These are phyloP conservation scores for Panurus biarmicus DNA, from an alignment of 2,113 vertebrate genomes.

Conservation along the genomic window DNA sequence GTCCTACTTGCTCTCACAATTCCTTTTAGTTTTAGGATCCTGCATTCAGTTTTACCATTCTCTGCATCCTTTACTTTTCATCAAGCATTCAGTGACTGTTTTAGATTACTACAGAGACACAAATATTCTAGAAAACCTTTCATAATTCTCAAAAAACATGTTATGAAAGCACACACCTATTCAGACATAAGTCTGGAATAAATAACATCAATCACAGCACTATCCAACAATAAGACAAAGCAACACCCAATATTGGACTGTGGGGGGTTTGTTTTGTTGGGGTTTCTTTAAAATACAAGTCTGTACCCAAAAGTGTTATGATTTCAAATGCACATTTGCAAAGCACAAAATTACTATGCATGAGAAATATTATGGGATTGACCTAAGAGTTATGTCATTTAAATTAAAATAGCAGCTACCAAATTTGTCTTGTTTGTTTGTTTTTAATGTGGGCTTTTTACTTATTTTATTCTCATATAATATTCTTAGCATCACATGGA, in stretches of 20 bases:
- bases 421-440: neutral
- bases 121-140: neutral
- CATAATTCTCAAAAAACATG: neutral
- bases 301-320: rapidly evolving
- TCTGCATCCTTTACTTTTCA: neutral
- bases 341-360: neutral
- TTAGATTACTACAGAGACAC: neutral
- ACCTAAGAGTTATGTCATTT: neutral
- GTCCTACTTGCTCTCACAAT: neutral
- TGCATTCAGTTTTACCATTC: neutral
- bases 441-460: neutral
- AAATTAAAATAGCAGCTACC: neutral
- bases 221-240: neutral
- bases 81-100: neutral
- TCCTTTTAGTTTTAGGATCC: neutral
- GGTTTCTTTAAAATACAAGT: neutral
- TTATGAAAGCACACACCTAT: neutral
- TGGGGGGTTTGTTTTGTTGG: rapidly evolving
- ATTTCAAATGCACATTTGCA: neutral
- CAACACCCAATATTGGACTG: neutral
- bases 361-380: neutral
- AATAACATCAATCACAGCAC: neutral
- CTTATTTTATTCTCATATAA: neutral
- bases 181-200: neutral
- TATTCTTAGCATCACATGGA: neutral